Percentiles rank a stretch among this genome's conserved stretches.
Evolutionary conservation across 92 coral and sea anemone species (phyloP).

Genomic region (Isaurus tuberculatus): DNA sequence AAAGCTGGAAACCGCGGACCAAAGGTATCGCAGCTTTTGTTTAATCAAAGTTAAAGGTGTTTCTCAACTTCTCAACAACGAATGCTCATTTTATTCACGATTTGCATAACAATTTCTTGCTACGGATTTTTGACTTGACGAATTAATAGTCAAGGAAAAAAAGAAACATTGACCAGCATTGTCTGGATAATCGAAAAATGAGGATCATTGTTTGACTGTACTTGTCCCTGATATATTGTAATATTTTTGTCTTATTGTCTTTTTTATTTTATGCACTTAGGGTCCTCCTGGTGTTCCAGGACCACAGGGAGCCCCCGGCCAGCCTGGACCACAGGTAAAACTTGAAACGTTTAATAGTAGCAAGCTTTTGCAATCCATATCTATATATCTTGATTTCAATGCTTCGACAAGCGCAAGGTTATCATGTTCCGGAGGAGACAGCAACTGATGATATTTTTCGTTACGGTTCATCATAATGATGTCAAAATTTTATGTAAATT

Average conservation of each 20-base stretch:
- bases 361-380: too few species aligned
- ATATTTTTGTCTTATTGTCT: neutral
- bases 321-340: conserved; percentile 35
- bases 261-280: neutral
- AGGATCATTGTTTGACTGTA: neutral
- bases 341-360: neutral
- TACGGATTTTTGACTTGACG: too few species aligned
- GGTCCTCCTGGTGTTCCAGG: conserved; percentile 33
- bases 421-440: too few species aligned
- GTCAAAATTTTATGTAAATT: too few species aligned
- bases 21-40: conserved; percentile 1
- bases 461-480: too few species aligned
- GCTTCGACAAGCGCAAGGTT: too few species aligned
- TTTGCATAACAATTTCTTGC: neutral
- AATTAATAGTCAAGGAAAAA: too few species aligned
- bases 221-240: neutral
- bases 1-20: conserved; percentile 42
- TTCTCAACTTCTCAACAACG: neutral
- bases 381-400: too few species aligned
- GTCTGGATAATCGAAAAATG: too few species aligned
- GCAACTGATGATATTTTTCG: too few species aligned
- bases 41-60: neutral
- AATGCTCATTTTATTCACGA: neutral
- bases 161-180: too few species aligned
- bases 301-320: conserved; percentile 42